Evolutionary conservation across 2,888 invertebrate species (phyloP).

Genomic region (Lasioglossum vierecki): DNA sequence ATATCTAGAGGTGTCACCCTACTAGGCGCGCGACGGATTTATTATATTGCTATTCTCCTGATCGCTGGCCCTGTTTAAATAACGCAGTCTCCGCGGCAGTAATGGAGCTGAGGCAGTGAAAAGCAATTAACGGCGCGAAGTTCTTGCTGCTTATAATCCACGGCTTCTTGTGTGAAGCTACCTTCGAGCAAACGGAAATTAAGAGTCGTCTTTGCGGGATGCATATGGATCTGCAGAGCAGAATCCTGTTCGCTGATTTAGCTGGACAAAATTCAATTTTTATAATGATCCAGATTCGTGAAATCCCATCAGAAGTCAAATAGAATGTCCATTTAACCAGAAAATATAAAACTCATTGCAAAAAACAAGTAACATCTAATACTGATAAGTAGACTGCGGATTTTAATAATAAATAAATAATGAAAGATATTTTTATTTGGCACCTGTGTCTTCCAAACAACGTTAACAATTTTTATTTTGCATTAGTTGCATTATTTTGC

Average conservation of each 20-base stretch:
- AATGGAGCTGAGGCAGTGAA: slow-evolving; percentile 9
- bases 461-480: too few relatives aligned
- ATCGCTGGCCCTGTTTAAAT: slow-evolving; percentile 28
- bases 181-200: neutral
- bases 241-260: neutral
- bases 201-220: neutral
- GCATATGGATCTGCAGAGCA: neutral
- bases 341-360: too few relatives aligned
- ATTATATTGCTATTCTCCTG: slow-evolving; percentile 31
- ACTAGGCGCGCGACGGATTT: slow-evolving; percentile 33
- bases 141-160: slow-evolving; percentile 24
- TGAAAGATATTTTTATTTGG: too few relatives aligned
- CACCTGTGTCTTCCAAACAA: too few relatives aligned
- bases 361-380: too few relatives aligned
- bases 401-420: too few relatives aligned
- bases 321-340: too few relatives aligned
- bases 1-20: slow-evolving; percentile 62
- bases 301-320: too few relatives aligned
- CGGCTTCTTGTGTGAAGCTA: neutral
- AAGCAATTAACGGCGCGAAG: slow-evolving; percentile 29
- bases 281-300: too few relatives aligned
- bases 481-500: too few relatives aligned
- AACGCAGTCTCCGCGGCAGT: neutral
- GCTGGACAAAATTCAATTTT: too few relatives aligned
- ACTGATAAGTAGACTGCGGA: too few relatives aligned